Base-by-base conservation (phyloP, 2,888 invertebrate genomes). In the Pheosia gnoma region DNA sequence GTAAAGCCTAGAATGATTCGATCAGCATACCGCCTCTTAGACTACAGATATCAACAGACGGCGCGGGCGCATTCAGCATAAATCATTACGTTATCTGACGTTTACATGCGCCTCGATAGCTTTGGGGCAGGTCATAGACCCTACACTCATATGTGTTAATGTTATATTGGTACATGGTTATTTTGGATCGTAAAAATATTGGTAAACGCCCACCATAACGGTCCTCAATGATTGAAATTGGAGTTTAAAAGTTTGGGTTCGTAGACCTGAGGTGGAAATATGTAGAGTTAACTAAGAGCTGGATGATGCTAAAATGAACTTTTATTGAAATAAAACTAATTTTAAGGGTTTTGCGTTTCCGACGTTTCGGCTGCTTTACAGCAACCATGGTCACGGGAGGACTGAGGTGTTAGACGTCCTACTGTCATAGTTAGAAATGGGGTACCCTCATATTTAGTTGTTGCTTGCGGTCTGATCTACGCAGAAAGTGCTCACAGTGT, bases 71-170 rank as follows among this genome's bases (percentile, higher is more conserved):
- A 73, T 55, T 60, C 63, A 65, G 59, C 63, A 74, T 76, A 72
- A 74, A 77, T 77, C 78, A 76, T 65, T 58, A 37, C 58, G 68
- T 60, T 73, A 75, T 72, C 77, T 76, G 76, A 70, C 67, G 57
- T 59, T 59, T 51, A 59, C 67, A 58, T 61, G 60, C 39, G 61
- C 7, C 39, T n/a, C 66, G 77, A 75, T 78, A 75, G 78, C 78
- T 78, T 74, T 77, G 70, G 70, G 77, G 75, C 80, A 81, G 83
- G 84, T 84, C 82, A 66, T 77, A 79, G 78, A 83, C 82, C 80
- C 71, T 62, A 61, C 59, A 58, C 55, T 39, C 39, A 55, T 55
- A 39, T 55, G 39, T 55, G 55, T 53, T 53, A 53, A 37, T 53
- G 53, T 39, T 55, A 55, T 55, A 39, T 53, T 37, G 53, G 53